Evolutionary conservation across 2,888 invertebrate genomes (phyloP), one percentile per base, ranked within the genome.

Genomic region (Abrostola triplasia): DNA sequence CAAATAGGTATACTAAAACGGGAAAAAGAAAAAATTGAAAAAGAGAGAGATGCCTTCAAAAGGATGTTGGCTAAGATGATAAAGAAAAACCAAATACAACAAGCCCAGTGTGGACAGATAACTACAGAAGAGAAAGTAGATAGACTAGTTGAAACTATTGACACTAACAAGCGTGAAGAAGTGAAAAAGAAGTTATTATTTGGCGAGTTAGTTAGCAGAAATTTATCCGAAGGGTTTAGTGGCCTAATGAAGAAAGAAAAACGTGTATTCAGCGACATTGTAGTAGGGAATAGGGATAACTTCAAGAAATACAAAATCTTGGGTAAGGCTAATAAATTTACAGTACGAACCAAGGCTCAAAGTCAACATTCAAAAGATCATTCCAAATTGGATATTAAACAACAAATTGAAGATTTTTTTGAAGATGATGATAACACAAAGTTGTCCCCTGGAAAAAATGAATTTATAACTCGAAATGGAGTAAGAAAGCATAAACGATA

Each of bases 181-280:
- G 50, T 50, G 36, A 50, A 50, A 24, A 50, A 50, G 24, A 50
- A 50, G 24, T 24, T 50, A 50, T 50, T 50, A 50, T 50, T 50
- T 50, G 50, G 50, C 11, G 50, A 50, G 36, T 24, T 50, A 11
- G 36, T 50, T 24, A 36, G 24, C 36, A 50, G 36, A 36, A 50
- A 50, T 50, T 50, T 50, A 50, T 36, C 36, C 11, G 50, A 50
- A 36, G 50, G 50, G 24, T 50, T 50, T 24, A 50, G 11, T 36
- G 50, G 10, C 40, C 40, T 40, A 40, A 40, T 40, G 40, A 40
- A 40, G 10, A 40, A 40, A 40, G 40, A 40, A 40, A 40, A 40
- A 40, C 40, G 40, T 40, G 40, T 40, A 40, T 40, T 40, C 40
- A 40, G 40, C 40, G 40, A 40, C 40, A 40, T 40, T 40, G 40